phyloP scores from a whole-genome alignment of 1,140 invertebrate genomes.

The Tetragonula clypearis region DNA sequence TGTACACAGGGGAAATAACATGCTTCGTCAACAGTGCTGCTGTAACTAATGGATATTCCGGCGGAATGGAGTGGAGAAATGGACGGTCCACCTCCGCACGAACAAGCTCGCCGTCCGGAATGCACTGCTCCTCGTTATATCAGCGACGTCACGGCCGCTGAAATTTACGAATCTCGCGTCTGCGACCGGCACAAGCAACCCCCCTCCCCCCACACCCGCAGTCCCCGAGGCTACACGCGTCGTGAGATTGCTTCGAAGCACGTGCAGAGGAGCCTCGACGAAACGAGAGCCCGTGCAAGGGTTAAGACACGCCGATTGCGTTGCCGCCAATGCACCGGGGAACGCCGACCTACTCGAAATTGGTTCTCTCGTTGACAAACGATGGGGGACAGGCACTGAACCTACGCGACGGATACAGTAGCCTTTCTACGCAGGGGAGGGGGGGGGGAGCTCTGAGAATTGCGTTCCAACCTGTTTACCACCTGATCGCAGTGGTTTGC shows the following conservation, averaged over 20 bases:
- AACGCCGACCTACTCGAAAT: constrained; percentile 19
- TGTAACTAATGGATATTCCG: constrained; percentile 82
- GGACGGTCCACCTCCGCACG: constrained; percentile 71
- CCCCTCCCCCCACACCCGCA: accelerated
- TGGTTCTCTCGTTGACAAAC: constrained; percentile 44
- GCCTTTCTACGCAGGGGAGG: background rate
- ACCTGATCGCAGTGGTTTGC: no score
- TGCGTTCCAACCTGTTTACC: background rate
- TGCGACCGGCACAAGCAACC: background rate
- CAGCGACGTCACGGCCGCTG: constrained; percentile 60
- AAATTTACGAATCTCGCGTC: constrained; percentile 54
- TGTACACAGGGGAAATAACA: constrained; percentile 82
- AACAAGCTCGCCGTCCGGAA: constrained; percentile 55
- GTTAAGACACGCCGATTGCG: constrained; percentile 40
- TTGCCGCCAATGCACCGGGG: constrained; percentile 35
- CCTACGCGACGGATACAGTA: background rate
- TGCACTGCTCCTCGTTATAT: constrained; percentile 59
- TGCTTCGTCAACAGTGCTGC: constrained; percentile 81
- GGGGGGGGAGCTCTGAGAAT: background rate
- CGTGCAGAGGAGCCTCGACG: constrained; percentile 28
- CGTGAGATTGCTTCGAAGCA: constrained; percentile 53
- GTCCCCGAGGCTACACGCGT: constrained; percentile 11
- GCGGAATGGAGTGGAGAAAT: constrained; percentile 76
- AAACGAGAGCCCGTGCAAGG: background rate
- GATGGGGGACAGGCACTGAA: background rate